A percentile compares a stretch with the other conserved stretches of the same genome.
phyloP scores from a whole-genome alignment of 2,113 vertebrate genomes.

The Puffinus mauretanicus region DNA sequence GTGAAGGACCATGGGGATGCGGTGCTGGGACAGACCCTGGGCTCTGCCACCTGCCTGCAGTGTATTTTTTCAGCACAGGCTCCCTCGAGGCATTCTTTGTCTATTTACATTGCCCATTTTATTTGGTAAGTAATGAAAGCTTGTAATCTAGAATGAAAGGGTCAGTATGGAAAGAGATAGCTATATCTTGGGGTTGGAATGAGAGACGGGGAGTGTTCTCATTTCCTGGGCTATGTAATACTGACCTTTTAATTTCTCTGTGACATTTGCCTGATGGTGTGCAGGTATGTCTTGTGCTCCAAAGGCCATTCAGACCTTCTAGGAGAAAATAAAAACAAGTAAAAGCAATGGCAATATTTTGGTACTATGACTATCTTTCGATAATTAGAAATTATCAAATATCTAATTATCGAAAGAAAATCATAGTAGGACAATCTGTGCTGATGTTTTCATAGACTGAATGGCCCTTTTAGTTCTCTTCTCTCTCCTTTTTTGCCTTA shows the following conservation, averaged over 20 bases:
- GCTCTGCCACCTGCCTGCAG: background rate
- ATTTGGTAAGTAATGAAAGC: background rate
- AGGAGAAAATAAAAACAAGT: background rate
- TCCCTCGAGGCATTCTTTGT: background rate
- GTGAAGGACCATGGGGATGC: rapidly evolving
- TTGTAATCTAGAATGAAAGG: background rate
- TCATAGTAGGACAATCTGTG: background rate
- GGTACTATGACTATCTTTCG: background rate
- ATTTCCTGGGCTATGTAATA: background rate
- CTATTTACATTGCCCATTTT: rapidly evolving
- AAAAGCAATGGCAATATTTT: background rate
- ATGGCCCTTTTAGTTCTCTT: background rate
- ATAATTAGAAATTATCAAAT: background rate
- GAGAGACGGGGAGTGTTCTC: background rate
- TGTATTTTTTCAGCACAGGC: background rate
- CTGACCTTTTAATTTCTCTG: background rate
- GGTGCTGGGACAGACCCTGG: background rate
- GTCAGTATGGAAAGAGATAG: background rate
- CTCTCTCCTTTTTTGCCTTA: background rate
- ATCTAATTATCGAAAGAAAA: background rate
- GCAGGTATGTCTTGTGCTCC: background rate
- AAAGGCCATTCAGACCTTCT: background rate
- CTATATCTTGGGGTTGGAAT: background rate
- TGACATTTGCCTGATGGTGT: rapidly evolving
- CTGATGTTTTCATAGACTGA: background rate